phyloP scores from a whole-genome alignment of 2,113 vertebrate species.

The Gopherus evgoodei region DNA sequence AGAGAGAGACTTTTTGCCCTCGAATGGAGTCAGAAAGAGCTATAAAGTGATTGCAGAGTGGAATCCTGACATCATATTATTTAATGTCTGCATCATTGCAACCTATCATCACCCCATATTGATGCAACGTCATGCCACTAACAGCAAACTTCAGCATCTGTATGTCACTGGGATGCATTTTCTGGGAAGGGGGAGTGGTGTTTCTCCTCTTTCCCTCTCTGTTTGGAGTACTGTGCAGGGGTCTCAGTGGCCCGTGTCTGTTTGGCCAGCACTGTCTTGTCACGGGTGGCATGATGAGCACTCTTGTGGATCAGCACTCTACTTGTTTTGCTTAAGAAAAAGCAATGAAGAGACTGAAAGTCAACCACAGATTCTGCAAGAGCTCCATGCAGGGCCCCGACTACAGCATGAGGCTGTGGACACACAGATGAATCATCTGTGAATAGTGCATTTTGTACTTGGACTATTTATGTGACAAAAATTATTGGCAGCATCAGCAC shows the following conservation, averaged over 20 bases:
- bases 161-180: fast-evolving
- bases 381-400: background rate
- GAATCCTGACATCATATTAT: background rate
- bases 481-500: fast-evolving
- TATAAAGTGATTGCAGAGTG: background rate
- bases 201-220: background rate
- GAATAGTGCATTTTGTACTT: background rate
- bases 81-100: background rate
- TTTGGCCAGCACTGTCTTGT: background rate
- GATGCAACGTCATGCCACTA: background rate
- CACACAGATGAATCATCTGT: background rate
- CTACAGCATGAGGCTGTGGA: background rate
- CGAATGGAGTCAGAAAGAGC: background rate
- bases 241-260: background rate
- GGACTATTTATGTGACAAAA: background rate
- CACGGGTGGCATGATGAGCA: background rate
- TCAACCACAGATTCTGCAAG: background rate
- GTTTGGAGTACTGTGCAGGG: background rate
- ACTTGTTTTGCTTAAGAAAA: background rate
- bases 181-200: fast-evolving
- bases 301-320: fast-evolving
- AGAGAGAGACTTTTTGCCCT: background rate
- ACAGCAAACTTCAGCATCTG: background rate
- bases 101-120: background rate
- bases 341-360: background rate